phyloP scores from a whole-genome alignment of 2,888 invertebrate species.

The Thalpophila matura region DNA sequence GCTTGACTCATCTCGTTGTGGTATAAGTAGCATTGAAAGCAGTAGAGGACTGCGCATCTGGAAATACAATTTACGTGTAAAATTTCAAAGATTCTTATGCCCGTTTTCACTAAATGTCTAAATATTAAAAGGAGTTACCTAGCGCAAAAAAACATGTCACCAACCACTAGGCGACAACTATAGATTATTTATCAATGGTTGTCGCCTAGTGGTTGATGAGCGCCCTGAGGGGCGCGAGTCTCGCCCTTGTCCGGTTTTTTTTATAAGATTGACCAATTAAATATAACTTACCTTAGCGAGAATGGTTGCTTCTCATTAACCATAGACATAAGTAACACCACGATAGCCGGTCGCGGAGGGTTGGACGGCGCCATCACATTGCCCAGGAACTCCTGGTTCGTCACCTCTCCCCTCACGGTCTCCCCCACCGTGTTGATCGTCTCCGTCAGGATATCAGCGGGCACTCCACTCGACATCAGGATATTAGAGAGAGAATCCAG shows the following conservation, averaged over 20 bases:
- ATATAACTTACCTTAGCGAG: slow-evolving; percentile 83
- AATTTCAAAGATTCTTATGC: too few relatives aligned
- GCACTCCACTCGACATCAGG: slow-evolving; percentile 98
- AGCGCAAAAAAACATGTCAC: too few relatives aligned
- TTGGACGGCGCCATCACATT: slow-evolving; percentile 97
- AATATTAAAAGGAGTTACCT: too few relatives aligned
- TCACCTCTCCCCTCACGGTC: slow-evolving; percentile 96
- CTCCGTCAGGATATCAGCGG: slow-evolving; percentile 98
- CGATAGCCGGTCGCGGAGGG: slow-evolving; percentile 98
- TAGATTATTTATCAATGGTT: too few relatives aligned
- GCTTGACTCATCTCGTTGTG: slow-evolving; percentile 97
- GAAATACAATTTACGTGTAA: slow-evolving; percentile 34
- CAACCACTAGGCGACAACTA: too few relatives aligned
- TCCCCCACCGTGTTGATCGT: slow-evolving; percentile 99
- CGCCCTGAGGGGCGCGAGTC: too few relatives aligned
- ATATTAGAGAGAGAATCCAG: slow-evolving; percentile 94
- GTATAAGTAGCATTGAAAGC: slow-evolving; percentile 98
- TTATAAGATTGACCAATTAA: too few relatives aligned
- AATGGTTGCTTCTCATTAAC: slow-evolving; percentile 99
- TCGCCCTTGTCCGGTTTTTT: too few relatives aligned
- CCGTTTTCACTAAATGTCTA: too few relatives aligned
- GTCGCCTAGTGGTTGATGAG: too few relatives aligned
- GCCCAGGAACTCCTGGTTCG: slow-evolving; percentile 98
- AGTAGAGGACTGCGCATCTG: slow-evolving; percentile 98
- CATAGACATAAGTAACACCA: slow-evolving; percentile 99